These are phyloP conservation scores for Onthophagus taurus DNA, from an alignment of 1,140 invertebrate genomes.

Conservation along the genomic window DNA sequence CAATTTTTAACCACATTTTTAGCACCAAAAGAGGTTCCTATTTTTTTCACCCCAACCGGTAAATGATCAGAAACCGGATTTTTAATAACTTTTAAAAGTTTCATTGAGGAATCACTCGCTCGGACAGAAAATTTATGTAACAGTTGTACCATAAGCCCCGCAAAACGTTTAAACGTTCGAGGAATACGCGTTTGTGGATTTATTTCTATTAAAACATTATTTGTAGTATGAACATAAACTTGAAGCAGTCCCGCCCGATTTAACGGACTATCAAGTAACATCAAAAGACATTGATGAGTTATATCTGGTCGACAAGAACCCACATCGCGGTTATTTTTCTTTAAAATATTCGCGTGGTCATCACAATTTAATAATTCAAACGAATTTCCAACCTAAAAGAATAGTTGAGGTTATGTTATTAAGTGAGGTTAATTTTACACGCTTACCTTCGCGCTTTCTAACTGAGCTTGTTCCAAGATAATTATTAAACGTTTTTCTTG, in stretches of 20 bases:
- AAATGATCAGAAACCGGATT: slow-evolving; percentile 93
- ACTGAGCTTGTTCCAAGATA: slow-evolving; percentile 85
- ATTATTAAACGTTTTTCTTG: slow-evolving; percentile 88
- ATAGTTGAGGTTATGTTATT: background rate
- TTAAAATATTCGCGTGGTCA: slow-evolving; percentile 76
- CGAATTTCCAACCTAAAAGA: slow-evolving; percentile 64
- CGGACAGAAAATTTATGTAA: slow-evolving; percentile 90
- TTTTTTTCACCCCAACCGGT: slow-evolving; percentile 89
- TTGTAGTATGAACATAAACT: slow-evolving; percentile 90
- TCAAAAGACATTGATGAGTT: slow-evolving; percentile 87
- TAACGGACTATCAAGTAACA: slow-evolving; percentile 93
- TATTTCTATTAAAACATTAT: slow-evolving; percentile 97
- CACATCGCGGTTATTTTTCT: slow-evolving; percentile 75
- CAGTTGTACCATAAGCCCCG: slow-evolving; percentile 95
- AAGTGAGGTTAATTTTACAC: background rate
- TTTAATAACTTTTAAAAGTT: slow-evolving; percentile 93
- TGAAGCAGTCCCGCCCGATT: slow-evolving; percentile 82
- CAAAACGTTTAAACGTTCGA: slow-evolving; percentile 95
- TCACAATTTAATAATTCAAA: slow-evolving; percentile 93
- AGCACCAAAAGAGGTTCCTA: slow-evolving; percentile 83
- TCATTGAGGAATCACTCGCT: slow-evolving; percentile 80
- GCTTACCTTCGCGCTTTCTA: slow-evolving; percentile 90
- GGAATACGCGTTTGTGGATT: slow-evolving; percentile 98
- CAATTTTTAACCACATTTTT: slow-evolving; percentile 64
- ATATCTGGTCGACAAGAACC: slow-evolving; percentile 88